These are phyloP conservation scores for Drosophila grimshawi DNA, from an alignment of 1,140 invertebrate species.

Conservation along the genomic window DNA sequence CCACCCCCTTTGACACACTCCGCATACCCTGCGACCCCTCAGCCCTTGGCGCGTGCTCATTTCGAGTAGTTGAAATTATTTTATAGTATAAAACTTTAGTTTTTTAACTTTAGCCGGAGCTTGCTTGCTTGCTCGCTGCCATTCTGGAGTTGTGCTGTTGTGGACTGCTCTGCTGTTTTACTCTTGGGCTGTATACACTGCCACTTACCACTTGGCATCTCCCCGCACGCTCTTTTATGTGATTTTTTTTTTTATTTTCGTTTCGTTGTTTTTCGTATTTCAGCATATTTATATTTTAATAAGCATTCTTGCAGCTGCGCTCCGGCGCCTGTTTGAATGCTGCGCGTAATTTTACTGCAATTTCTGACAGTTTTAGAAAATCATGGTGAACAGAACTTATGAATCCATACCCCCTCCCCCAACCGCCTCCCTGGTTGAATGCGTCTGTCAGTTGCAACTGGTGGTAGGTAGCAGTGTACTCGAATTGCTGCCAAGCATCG, in stretches of 20 bases:
- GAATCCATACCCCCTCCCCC: conserved; percentile 35
- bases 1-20: conserved; percentile 10
- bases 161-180: conserved; percentile 26
- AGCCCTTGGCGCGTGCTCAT: conserved; percentile 67
- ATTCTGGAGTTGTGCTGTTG: conserved; percentile 16
- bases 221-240: conserved; percentile 39
- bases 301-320: conserved; percentile 79
- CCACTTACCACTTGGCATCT: conserved; percentile 56
- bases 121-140: conserved; percentile 13
- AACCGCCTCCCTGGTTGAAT: conserved; percentile 30
- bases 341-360: conserved; percentile 77
- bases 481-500: conserved; percentile 52
- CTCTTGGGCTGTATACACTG: conserved; percentile 29
- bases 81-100: conserved; percentile 83
- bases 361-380: conserved; percentile 82
- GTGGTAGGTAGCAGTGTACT: conserved; percentile 18
- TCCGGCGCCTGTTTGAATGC: conserved; percentile 57
- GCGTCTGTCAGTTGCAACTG: conserved; percentile 78
- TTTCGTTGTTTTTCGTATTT: conserved; percentile 44
- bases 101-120: conserved; percentile 71
- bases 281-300: conserved; percentile 84
- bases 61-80: conserved; percentile 82
- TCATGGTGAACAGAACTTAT: conserved; percentile 78
- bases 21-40: conserved; percentile 1
- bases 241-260: background rate